Conservation (phyloP, 2,797 vertebrate species). For the Epinephelus malabaricus region DNA sequence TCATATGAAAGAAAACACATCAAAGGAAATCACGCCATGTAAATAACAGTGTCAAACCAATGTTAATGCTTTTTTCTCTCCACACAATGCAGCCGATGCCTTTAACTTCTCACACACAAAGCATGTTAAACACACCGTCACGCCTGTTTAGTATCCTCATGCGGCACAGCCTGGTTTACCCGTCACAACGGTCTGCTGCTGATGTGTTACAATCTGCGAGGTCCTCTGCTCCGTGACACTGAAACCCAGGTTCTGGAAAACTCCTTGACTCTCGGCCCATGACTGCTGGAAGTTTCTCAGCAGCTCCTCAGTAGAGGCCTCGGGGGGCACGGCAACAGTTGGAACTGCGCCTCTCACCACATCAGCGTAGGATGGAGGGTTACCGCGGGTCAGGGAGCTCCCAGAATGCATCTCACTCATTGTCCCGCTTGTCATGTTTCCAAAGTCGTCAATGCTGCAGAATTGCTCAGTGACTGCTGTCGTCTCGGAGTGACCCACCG, state of each 20-base stretch:
- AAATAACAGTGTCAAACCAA: constrained; percentile 22
- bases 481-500: constrained; percentile 73
- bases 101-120: constrained; percentile 52
- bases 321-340: constrained; percentile 82
- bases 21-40: constrained; percentile 21
- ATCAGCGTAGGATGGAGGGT: constrained; percentile 94
- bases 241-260: constrained; percentile 90
- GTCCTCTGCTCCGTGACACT: constrained; percentile 86
- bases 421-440: constrained; percentile 78
- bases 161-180: constrained; percentile 88
- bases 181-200: constrained; percentile 88
- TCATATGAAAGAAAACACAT: constrained; percentile 26
- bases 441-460: constrained; percentile 84
- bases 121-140: constrained; percentile 71
- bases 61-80: constrained; percentile 43
- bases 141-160: constrained; percentile 81
- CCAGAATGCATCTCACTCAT: constrained; percentile 79
- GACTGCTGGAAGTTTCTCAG: constrained; percentile 91
- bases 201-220: constrained; percentile 86
- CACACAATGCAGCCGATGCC: constrained; percentile 52
- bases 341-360: constrained; percentile 90
- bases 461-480: constrained; percentile 82
- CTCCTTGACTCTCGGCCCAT: constrained; percentile 91
- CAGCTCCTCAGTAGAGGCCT: constrained; percentile 87
- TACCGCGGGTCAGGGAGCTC: constrained; percentile 81